Percentiles rank a stretch among this genome's conserved stretches.
Evolutionary conservation across 2,113 vertebrate species (phyloP).

Genomic region (Numenius arquata): DNA sequence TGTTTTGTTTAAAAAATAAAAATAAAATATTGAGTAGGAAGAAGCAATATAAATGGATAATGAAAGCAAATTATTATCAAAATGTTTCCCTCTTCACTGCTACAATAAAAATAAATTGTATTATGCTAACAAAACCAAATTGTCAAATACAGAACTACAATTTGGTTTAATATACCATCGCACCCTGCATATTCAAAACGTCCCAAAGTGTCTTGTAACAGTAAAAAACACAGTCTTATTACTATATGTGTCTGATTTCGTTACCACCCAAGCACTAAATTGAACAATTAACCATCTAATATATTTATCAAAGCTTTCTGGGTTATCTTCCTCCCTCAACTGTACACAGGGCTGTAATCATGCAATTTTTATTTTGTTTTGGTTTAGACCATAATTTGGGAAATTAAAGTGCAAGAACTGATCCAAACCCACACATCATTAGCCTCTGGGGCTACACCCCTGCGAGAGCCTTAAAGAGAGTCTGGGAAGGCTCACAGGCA

Average conservation of each 20-base stretch:
- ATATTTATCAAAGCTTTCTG: background rate
- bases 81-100: slow-evolving; percentile 8
- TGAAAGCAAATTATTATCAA: slow-evolving; percentile 49
- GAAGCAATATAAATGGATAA: slow-evolving; percentile 34
- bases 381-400: background rate
- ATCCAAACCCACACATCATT: background rate
- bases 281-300: slow-evolving; percentile 28
- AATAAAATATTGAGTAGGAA: slow-evolving; percentile 9
- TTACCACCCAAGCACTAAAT: slow-evolving; percentile 11
- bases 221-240: background rate
- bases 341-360: background rate
- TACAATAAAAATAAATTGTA: slow-evolving; percentile 46
- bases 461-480: background rate
- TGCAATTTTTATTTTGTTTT: background rate
- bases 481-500: background rate
- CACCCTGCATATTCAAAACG: background rate
- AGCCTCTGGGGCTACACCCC: background rate
- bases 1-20: slow-evolving; percentile 4
- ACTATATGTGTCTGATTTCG: background rate
- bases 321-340: background rate
- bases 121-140: slow-evolving; percentile 44
- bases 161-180: slow-evolving; percentile 28
- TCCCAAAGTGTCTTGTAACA: slow-evolving; percentile 13
- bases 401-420: background rate
- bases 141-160: slow-evolving; percentile 28